phyloP scores from a whole-genome alignment of 2,888 invertebrate species.

The Hyalella azteca region DNA sequence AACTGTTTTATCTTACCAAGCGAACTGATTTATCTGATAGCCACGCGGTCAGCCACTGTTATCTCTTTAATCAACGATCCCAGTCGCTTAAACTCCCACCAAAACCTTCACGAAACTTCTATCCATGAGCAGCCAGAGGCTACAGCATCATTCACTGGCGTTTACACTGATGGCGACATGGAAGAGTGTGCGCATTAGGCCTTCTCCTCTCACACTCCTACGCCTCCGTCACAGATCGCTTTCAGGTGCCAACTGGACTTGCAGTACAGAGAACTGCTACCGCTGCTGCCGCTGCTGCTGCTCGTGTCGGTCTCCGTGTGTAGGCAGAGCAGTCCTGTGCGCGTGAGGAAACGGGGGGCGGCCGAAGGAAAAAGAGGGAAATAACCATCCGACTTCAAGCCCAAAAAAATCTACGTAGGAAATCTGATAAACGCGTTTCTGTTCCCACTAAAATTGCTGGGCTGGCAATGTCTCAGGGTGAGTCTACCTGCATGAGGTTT shows the following conservation, averaged over 20 bases:
- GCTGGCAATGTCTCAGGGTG: too few species aligned
- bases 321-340: too few species aligned
- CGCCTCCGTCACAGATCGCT: slow-evolving; percentile 23
- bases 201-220: slow-evolving; percentile 15
- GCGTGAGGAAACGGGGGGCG: too few species aligned
- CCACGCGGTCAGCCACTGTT: background rate
- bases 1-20: background rate
- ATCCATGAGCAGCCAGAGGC: background rate
- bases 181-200: slow-evolving; percentile 3
- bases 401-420: too few species aligned
- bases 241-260: slow-evolving; percentile 29
- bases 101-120: background rate
- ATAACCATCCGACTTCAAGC: too few species aligned
- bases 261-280: background rate
- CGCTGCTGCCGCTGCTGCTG: background rate
- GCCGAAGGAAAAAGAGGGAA: too few species aligned
- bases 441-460: too few species aligned
- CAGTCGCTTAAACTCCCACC: too few species aligned
- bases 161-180: background rate
- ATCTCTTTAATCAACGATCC: background rate
- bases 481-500: too few species aligned
- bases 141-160: slow-evolving; percentile 5
- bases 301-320: background rate
- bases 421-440: too few species aligned
- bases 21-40: background rate